Evolutionary conservation across 2,888 invertebrate species (phyloP).

Genomic region (Eupithecia insigniata): DNA sequence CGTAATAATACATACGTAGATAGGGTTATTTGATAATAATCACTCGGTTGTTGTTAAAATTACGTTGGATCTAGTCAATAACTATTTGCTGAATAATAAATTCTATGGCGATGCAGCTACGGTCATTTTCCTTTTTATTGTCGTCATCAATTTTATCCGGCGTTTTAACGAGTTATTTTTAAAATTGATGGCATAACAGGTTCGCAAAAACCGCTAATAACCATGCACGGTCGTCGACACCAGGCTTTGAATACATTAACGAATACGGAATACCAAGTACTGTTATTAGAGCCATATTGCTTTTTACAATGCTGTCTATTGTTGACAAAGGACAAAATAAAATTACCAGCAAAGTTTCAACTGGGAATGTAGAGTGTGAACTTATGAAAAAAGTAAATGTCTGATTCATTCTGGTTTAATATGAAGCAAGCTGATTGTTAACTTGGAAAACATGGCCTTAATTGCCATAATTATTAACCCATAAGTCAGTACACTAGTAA

Average conservation of each 20-base stretch:
- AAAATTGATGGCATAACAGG: slow-evolving; percentile 36
- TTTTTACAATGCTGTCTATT: slow-evolving; percentile 1
- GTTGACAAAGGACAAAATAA: background rate
- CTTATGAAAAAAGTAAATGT: background rate
- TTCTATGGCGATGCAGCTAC: slow-evolving; percentile 8
- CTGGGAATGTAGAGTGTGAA: background rate
- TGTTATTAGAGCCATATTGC: slow-evolving; percentile 17
- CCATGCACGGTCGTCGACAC: slow-evolving; percentile 37
- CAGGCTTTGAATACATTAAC: slow-evolving; percentile 37
- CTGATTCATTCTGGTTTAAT: background rate
- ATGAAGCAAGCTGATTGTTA: background rate
- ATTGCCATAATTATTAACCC: slow-evolving; percentile 25
- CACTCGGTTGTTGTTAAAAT: background rate
- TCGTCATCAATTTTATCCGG: slow-evolving; percentile 22
- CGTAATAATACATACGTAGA: background rate
- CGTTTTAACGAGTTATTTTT: slow-evolving; percentile 30
- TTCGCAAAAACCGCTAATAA: slow-evolving; percentile 38
- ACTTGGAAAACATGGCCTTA: slow-evolving; percentile 16
- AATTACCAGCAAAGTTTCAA: background rate
- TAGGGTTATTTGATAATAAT: slow-evolving; percentile 3
- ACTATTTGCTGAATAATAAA: slow-evolving; percentile 12
- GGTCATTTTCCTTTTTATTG: slow-evolving; percentile 17
- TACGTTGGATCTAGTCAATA: background rate
- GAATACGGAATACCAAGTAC: slow-evolving; percentile 31
- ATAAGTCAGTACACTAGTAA: background rate